A percentile compares a stretch with the other conserved stretches of the same genome.
phyloP scores from a whole-genome alignment of 2,888 invertebrate genomes.

The Ischnura elegans region DNA sequence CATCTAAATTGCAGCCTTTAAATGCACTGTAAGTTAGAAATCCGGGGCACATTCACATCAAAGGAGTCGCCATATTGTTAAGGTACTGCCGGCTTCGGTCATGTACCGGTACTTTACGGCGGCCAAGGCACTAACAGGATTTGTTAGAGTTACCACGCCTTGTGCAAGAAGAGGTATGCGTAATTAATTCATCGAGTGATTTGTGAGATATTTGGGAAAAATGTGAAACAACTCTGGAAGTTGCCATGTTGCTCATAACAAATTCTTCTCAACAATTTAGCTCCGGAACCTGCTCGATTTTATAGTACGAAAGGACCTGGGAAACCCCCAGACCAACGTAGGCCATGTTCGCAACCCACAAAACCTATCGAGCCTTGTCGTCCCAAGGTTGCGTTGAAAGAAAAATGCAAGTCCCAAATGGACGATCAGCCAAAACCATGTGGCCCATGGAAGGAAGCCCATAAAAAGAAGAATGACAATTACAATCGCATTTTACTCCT shows the following conservation, averaged over 20 bases:
- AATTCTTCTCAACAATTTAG: not conserved
- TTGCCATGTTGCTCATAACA: not conserved
- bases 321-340: conserved; percentile 10
- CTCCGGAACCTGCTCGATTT: not conserved
- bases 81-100: conserved; percentile 56
- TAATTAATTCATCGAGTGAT: not conserved
- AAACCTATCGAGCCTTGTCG: conserved; percentile 44
- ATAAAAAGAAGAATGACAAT: conserved; percentile 70
- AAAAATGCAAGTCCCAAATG: conserved; percentile 69
- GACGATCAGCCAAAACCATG: conserved; percentile 71
- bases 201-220: not conserved
- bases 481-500: conserved; percentile 70
- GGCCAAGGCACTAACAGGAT: conserved; percentile 34
- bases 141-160: conserved; percentile 26
- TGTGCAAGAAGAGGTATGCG: not conserved
- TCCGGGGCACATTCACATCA: conserved; percentile 16
- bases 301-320: conserved; percentile 55
- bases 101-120: conserved; percentile 54
- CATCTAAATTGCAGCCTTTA: conserved; percentile 46
- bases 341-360: not conserved
- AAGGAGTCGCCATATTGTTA: conserved; percentile 62
- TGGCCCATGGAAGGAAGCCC: conserved; percentile 71
- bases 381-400: conserved; percentile 2
- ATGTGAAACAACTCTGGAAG: not conserved
- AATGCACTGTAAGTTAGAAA: conserved; percentile 47